phyloP scores from a whole-genome alignment of 2,888 invertebrate genomes.

The Coremacera marginata region DNA sequence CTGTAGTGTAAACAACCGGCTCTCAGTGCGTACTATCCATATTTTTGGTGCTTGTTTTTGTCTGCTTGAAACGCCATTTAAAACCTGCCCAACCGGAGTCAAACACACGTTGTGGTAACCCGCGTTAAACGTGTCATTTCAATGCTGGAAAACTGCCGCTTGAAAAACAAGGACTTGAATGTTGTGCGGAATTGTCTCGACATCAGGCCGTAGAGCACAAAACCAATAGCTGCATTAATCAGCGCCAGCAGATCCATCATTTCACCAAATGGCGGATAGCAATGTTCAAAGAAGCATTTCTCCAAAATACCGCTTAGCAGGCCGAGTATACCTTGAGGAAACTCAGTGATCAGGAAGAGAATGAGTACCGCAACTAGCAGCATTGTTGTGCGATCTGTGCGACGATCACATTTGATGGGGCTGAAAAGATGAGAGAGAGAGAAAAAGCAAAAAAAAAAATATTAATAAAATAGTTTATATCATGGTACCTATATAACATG shows the following conservation, averaged over 20 bases:
- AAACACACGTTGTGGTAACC: conserved; percentile 68
- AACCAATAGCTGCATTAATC: conserved; percentile 92
- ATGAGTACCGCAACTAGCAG: conserved; percentile 89
- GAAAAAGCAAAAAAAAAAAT: background rate
- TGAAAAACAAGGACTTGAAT: conserved; percentile 78
- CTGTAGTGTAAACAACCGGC: too few relatives aligned
- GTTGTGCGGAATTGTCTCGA: conserved; percentile 90
- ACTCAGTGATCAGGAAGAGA: conserved; percentile 88
- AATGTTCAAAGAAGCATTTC: conserved; percentile 80
- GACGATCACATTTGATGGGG: conserved; percentile 75
- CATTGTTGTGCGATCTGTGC: conserved; percentile 89
- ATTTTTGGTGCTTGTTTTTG: background rate
- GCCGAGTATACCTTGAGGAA: conserved; percentile 85
- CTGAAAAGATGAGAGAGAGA: conserved; percentile 46
- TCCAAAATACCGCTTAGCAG: conserved; percentile 78
- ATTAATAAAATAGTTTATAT: too few relatives aligned
- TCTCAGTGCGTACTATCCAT: too few relatives aligned
- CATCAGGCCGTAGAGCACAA: conserved; percentile 94
- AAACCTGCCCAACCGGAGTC: conserved; percentile 48
- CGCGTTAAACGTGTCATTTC: conserved; percentile 67
- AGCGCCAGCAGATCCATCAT: conserved; percentile 91
- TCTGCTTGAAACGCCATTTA: background rate
- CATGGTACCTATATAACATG: too few relatives aligned
- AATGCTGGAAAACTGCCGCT: conserved; percentile 73
- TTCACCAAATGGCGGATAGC: conserved; percentile 86